Evolutionary conservation across 2,113 vertebrate genomes (phyloP).

Genomic region (Hippocampus comes): DNA sequence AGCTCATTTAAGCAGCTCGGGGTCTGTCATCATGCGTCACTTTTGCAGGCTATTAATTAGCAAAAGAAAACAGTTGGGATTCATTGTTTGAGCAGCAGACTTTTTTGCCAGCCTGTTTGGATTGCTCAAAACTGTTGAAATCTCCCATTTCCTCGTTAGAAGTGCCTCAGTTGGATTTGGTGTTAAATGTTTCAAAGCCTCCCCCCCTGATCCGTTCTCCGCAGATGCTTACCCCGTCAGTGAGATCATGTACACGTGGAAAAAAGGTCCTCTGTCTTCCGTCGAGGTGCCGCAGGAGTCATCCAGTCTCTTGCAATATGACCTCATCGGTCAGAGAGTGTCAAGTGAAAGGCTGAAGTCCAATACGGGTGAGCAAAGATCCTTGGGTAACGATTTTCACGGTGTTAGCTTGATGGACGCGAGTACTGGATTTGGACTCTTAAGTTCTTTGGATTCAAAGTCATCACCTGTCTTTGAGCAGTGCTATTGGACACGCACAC

Average conservation of each 20-base stretch:
- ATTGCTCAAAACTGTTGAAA: neutral
- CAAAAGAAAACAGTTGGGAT: neutral
- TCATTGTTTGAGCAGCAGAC: neutral
- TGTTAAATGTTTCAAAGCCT: neutral
- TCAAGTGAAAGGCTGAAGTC: constrained; percentile 77
- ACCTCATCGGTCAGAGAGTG: constrained; percentile 78
- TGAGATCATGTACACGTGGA: constrained; percentile 81
- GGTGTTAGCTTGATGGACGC: neutral
- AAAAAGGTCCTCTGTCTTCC: constrained; percentile 76
- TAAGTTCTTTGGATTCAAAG: too few species aligned
- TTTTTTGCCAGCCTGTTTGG: neutral
- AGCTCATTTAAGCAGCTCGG: neutral
- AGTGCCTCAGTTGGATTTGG: neutral
- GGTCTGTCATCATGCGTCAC: neutral
- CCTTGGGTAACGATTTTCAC: neutral
- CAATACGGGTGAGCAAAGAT: constrained; percentile 68
- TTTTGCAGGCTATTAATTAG: neutral
- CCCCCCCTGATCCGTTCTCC: neutral
- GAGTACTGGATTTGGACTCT: neutral
- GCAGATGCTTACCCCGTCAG: constrained; percentile 79
- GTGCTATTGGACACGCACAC: neutral
- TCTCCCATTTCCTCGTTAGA: neutral
- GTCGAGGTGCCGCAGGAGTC: constrained; percentile 80
- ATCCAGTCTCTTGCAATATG: constrained; percentile 78
- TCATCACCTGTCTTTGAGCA: too few species aligned